Evolutionary conservation across 2,888 invertebrate genomes (phyloP), one percentile per base, ranked within the genome.

Genomic region (Drosophila meridionalis): DNA sequence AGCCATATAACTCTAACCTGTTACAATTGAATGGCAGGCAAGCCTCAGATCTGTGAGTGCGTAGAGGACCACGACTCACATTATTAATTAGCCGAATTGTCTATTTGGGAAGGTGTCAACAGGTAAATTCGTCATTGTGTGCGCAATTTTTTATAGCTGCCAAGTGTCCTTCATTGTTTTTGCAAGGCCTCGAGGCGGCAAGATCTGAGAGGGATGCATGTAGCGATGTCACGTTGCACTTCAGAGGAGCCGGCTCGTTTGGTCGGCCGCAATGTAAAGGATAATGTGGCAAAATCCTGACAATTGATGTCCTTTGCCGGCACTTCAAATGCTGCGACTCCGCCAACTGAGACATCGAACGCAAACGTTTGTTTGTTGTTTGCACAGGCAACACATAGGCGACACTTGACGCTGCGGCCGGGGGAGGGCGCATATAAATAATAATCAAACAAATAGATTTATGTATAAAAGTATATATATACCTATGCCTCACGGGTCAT

Each of bases 241-340:
- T 85, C 77, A 67, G 68, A 89, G 64, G 71, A 7, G 55, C 70
- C 75, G 69, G 63, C 69, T 38, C 14, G 65, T 45, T 52, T 62
- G 59, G 79, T 70, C 77, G 67, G 70, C 82, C 82, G 76, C 83
- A 79, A 82, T 78, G 69, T 64, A 86, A 90, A 91, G 90, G 90
- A 90, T 91, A 90, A 87, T 83, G 79, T 89, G 89, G 90, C 90
- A 86, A 90, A 90, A 89, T 90, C 89, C 83, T 75, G 78, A 89
- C 91, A 90, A 90, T 89, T 78, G 86, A 63, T 82, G 78, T 86
- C 78, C 87, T 82, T 69, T 69, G 75, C 69, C 74, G 83, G 73
- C 87, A 88, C 89, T 87, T 89, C 85, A 89, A 88, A 83, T 80
- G 63, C 53, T 52, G 69, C 73, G 73, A 70, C 75, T 43, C 57